phyloP scores from a whole-genome alignment of 2,113 vertebrate species.

The Calcarius ornatus region DNA sequence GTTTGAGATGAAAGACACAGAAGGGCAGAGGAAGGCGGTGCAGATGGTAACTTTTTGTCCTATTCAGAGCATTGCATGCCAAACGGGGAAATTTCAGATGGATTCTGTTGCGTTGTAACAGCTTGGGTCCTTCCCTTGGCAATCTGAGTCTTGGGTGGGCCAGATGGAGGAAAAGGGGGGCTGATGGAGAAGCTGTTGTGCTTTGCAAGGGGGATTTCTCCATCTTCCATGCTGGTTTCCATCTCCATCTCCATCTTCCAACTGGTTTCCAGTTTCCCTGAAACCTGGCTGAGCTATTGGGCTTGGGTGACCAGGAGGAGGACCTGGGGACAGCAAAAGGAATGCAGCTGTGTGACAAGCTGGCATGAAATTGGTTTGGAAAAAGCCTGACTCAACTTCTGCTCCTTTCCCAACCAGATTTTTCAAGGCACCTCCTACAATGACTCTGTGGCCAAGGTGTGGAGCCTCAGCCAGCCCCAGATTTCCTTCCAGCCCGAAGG shows the following conservation, averaged over 20 bases:
- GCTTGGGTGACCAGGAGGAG: not conserved
- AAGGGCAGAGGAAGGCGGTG: not conserved
- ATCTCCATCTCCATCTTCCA: too few relatives aligned
- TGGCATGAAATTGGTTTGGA: not conserved
- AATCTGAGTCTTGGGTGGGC: not conserved
- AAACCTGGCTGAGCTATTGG: not conserved
- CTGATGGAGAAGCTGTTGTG: not conserved
- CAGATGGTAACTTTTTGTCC: constrained; percentile 51
- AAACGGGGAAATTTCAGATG: not conserved
- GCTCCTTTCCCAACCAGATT: not conserved
- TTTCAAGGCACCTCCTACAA: constrained; percentile 61
- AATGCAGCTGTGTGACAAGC: not conserved
- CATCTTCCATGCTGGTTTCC: not conserved
- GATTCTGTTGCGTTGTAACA: not conserved
- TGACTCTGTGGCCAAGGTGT: constrained; percentile 66
- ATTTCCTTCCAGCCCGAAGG: constrained; percentile 70
- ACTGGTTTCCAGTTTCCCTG: not conserved
- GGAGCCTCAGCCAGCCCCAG: constrained; percentile 69
- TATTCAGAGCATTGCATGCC: not conserved
- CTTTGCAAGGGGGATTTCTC: not conserved
- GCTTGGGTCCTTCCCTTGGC: not conserved
- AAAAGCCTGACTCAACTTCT: not conserved
- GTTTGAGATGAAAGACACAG: constrained; percentile 31
- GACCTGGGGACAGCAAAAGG: not conserved
- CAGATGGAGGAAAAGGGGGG: not conserved